A percentile compares a stretch with the other conserved stretches of the same genome.
These are phyloP conservation scores for Poeciliopsis presidionis DNA, from an alignment of 2,797 vertebrate species.

Conservation along the genomic window DNA sequence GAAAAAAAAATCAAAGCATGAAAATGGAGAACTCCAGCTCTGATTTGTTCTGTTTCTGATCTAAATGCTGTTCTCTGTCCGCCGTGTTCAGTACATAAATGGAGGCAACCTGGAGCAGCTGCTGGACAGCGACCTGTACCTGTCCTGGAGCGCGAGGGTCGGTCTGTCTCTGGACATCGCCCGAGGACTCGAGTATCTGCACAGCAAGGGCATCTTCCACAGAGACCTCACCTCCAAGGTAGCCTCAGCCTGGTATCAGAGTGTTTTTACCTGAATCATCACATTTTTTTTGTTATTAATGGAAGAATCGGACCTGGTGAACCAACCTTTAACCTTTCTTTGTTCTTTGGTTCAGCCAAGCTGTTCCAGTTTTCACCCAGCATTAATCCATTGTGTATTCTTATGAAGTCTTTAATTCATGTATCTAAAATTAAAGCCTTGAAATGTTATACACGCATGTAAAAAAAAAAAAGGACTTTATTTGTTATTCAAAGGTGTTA, in stretches of 20 bases:
- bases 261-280: neutral
- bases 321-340: neutral
- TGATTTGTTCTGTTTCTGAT: neutral
- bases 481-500: no score
- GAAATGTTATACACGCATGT: neutral
- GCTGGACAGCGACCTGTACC: slow-evolving; percentile 86
- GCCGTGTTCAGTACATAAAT: slow-evolving; percentile 87
- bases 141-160: slow-evolving; percentile 87
- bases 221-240: slow-evolving; percentile 98
- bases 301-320: neutral
- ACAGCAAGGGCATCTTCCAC: slow-evolving; percentile 95
- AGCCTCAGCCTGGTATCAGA: neutral
- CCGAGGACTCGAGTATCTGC: slow-evolving; percentile 89
- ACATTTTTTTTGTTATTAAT: neutral
- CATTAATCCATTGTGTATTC: neutral
- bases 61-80: neutral
- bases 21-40: neutral
- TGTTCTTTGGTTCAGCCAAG: neutral
- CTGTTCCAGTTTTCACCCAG: neutral
- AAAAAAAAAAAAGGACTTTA: no score
- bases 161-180: slow-evolving; percentile 90
- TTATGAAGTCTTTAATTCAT: no score
- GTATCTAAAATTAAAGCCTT: neutral
- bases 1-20: neutral
- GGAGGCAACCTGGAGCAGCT: slow-evolving; percentile 96